Percentiles rank a stretch among this genome's conserved stretches.
These are phyloP conservation scores for Seladonia tumulorum DNA, from an alignment of 2,888 invertebrate genomes.

Conservation along the genomic window DNA sequence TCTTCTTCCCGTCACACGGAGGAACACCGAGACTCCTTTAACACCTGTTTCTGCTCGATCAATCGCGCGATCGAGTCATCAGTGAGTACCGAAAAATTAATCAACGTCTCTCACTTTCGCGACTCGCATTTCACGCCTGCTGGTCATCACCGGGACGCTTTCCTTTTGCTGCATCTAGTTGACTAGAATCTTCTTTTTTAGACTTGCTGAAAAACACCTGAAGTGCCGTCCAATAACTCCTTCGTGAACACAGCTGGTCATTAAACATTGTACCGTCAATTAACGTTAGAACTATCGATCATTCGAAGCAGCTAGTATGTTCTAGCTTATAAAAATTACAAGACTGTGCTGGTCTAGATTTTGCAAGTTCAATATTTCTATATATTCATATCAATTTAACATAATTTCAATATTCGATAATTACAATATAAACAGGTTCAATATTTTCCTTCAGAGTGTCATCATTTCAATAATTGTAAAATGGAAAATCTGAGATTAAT, in stretches of 20 bases:
- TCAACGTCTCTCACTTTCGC: neutral
- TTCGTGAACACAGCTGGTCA: neutral
- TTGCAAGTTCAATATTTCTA: too few relatives aligned
- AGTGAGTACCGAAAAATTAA: slow-evolving; percentile 40
- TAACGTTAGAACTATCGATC: neutral
- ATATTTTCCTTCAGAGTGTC: neutral
- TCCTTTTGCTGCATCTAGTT: slow-evolving; percentile 19
- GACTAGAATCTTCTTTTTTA: slow-evolving; percentile 16
- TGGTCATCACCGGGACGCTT: slow-evolving; percentile 23
- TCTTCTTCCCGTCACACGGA: slow-evolving; percentile 22
- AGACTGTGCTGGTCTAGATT: neutral
- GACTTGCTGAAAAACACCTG: neutral
- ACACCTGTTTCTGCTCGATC: slow-evolving; percentile 1
- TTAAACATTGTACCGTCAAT: neutral
- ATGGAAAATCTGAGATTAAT: neutral
- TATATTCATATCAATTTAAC: too few relatives aligned
- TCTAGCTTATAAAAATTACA: too few relatives aligned
- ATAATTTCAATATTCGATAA: too few relatives aligned
- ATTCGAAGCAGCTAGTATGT: neutral
- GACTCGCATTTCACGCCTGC: neutral
- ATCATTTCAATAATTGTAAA: neutral
- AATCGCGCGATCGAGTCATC: neutral
- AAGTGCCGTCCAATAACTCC: neutral
- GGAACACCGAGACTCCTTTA: slow-evolving; percentile 13
- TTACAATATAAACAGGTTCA: too few relatives aligned